Conservation (phyloP, 2,888 invertebrate species). For the Orchesellides sinensis region DNA sequence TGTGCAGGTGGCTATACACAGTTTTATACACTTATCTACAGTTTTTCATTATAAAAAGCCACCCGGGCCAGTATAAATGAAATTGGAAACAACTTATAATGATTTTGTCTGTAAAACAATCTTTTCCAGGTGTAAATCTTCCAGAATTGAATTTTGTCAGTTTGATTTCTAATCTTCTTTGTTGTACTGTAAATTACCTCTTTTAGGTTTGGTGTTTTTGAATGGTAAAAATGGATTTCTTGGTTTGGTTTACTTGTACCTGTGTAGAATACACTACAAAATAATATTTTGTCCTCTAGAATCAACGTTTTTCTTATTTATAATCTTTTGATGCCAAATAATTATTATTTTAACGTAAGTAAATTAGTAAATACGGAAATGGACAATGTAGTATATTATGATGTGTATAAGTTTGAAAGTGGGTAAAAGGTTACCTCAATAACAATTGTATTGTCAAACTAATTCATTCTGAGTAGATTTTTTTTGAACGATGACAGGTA, state of each 20-base stretch:
- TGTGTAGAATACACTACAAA: slow-evolving; percentile 30
- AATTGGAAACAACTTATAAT: neutral
- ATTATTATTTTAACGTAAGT: too few relatives aligned
- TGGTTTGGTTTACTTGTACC: slow-evolving; percentile 43
- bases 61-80: neutral
- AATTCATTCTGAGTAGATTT: neutral
- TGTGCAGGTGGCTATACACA: too few relatives aligned
- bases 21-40: too few relatives aligned
- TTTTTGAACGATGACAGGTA: neutral
- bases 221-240: slow-evolving; percentile 18
- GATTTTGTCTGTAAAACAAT: neutral
- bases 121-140: too few relatives aligned
- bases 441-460: neutral
- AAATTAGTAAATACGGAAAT: too few relatives aligned
- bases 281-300: neutral
- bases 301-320: slow-evolving; percentile 18
- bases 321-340: slow-evolving; percentile 56
- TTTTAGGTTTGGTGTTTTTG: neutral
- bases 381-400: neutral
- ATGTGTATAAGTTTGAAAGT: slow-evolving; percentile 15
- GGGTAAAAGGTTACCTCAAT: slow-evolving; percentile 41
- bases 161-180: neutral
- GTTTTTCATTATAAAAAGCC: too few relatives aligned
- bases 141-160: too few relatives aligned
- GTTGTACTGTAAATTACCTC: neutral